phyloP scores from a whole-genome alignment of 2,113 vertebrate genomes.

The Clarias macrocephalus region DNA sequence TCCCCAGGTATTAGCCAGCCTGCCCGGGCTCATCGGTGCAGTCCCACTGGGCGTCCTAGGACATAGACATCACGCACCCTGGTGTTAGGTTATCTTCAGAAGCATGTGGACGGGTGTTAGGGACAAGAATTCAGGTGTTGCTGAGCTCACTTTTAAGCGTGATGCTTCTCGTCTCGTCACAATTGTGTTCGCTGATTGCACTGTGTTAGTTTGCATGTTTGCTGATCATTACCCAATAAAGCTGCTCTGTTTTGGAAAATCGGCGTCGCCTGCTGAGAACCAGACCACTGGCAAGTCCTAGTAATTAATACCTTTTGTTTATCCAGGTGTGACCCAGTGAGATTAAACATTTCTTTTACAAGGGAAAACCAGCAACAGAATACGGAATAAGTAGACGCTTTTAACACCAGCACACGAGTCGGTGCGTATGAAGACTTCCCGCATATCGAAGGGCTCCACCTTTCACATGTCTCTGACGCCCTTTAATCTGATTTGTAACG shows the following conservation, averaged over 20 bases:
- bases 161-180: not conserved
- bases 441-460: not conserved
- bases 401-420: not conserved
- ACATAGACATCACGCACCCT: not conserved
- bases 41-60: slow-evolving; percentile 26
- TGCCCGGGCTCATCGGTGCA: slow-evolving; percentile 40
- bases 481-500: slow-evolving; percentile 13
- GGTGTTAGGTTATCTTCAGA: not conserved
- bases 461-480: not conserved
- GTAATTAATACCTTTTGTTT: not conserved
- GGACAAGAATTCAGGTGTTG: not conserved
- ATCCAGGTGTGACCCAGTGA: not conserved
- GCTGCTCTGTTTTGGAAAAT: not conserved
- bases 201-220: not conserved
- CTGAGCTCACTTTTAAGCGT: not conserved
- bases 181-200: not conserved
- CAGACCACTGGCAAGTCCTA: not conserved
- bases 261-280: not conserved
- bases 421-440: not conserved
- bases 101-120: not conserved
- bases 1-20: slow-evolving; percentile 43
- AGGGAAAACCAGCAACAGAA: not conserved
- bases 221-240: not conserved
- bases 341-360: not conserved
- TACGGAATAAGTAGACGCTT: not conserved